phyloP scores from a whole-genome alignment of 2,113 vertebrate species.

The Corythornis cristatus region DNA sequence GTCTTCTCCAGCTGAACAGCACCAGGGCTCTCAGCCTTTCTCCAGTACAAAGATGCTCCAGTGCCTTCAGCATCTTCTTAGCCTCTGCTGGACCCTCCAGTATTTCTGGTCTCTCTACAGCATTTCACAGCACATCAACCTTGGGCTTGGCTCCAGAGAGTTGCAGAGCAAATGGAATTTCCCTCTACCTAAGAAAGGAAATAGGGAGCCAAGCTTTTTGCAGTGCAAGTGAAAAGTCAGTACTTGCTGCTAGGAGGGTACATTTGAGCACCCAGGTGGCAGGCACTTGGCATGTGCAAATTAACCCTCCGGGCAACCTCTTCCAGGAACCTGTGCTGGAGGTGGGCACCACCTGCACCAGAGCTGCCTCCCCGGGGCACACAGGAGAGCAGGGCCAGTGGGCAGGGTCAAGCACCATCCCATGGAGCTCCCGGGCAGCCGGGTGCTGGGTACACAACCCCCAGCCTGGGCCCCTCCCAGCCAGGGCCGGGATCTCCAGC shows the following conservation, averaged over 20 bases:
- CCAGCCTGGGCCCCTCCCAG: not conserved
- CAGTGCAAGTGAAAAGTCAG: not conserved
- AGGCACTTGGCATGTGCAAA: rapidly evolving
- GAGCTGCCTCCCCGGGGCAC: not conserved
- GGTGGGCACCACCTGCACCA: rapidly evolving
- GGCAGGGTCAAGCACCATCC: not conserved
- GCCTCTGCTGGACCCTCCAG: not conserved
- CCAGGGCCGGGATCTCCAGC: not conserved
- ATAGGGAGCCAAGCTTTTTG: not conserved
- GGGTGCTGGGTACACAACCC: not conserved
- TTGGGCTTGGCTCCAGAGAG: not conserved
- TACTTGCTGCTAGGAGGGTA: not conserved
- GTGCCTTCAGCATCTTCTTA: not conserved
- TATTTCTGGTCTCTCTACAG: not conserved
- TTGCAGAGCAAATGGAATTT: not conserved
- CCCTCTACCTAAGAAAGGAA: not conserved
- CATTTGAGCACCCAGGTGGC: not conserved
- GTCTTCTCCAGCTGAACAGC: not conserved
- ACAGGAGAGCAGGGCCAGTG: rapidly evolving
- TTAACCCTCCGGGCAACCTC: not conserved
- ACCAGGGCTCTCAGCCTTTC: not conserved
- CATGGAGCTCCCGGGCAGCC: rapidly evolving
- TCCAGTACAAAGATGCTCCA: not conserved
- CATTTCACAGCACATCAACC: not conserved
- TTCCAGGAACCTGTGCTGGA: rapidly evolving